A percentile compares a stretch with the other conserved stretches of the same genome.
Conservation (phyloP, 1,140 invertebrate genomes). For the Hyles euphorbiae region DNA sequence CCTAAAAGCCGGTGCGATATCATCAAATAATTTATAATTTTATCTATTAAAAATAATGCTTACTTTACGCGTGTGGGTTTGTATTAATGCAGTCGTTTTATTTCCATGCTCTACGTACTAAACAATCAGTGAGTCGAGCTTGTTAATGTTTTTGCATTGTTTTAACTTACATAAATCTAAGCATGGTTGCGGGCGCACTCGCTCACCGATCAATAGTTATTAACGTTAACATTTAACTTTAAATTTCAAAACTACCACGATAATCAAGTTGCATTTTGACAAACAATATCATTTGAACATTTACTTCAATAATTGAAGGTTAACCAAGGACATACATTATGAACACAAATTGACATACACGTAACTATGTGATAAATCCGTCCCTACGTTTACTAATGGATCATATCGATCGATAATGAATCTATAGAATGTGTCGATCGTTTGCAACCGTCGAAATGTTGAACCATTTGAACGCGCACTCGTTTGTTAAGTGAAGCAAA, state of each 20-base stretch:
- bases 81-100: constrained; percentile 60
- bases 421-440: constrained; percentile 18
- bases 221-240: too few species aligned
- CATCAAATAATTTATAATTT: constrained; percentile 18
- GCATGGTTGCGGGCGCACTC: too few species aligned
- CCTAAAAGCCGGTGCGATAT: constrained; percentile 5
- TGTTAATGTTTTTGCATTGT: constrained; percentile 2
- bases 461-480: constrained; percentile 16
- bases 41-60: constrained; percentile 52
- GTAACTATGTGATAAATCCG: constrained; percentile 3
- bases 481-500: constrained; percentile 13
- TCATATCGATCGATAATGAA: constrained; percentile 15
- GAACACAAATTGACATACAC: constrained; percentile 1
- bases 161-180: background rate
- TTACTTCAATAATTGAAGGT: too few species aligned
- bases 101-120: too few species aligned
- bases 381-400: constrained; percentile 15
- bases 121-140: too few species aligned
- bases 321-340: background rate
- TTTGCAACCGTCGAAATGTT: constrained; percentile 11
- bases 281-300: too few species aligned
- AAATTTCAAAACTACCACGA: too few species aligned
- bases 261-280: too few species aligned
- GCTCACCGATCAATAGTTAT: too few species aligned
- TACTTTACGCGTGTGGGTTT: constrained; percentile 65